Percentiles rank a stretch among this genome's conserved stretches.
Evolutionary conservation across 2,888 invertebrate genomes (phyloP).

Genomic region (Tetragonisca angustula): DNA sequence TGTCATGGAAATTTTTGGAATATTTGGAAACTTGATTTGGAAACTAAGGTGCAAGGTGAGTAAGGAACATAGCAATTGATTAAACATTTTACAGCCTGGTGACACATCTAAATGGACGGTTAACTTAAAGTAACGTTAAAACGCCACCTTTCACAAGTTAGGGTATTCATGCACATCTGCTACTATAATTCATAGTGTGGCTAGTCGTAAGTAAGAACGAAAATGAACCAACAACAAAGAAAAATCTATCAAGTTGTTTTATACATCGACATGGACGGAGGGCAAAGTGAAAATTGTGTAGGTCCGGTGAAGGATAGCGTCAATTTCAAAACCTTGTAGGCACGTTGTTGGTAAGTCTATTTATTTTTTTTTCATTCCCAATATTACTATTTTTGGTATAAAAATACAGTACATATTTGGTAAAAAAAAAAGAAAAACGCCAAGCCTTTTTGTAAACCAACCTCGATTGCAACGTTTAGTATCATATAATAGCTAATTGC

Average conservation of each 20-base stretch:
- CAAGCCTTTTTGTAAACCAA: constrained; percentile 23
- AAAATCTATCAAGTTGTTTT: constrained; percentile 58
- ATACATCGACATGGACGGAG: constrained; percentile 68
- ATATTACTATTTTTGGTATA: constrained; percentile 46
- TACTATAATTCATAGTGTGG: constrained; percentile 45
- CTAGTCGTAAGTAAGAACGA: constrained; percentile 50
- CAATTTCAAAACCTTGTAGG: constrained; percentile 79
- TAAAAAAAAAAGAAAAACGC: constrained; percentile 15
- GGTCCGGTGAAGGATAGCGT: constrained; percentile 74
- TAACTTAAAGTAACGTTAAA: constrained; percentile 35
- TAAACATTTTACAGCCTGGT: constrained; percentile 67
- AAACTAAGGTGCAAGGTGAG: constrained; percentile 60
- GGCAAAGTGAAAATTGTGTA: constrained; percentile 70
- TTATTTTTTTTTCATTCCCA: constrained; percentile 58
- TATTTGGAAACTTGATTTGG: constrained; percentile 27
- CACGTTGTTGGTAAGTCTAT: constrained; percentile 77
- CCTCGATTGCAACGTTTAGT: constrained; percentile 31
- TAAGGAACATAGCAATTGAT: constrained; percentile 61
- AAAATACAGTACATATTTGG: constrained; percentile 28
- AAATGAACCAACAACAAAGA: constrained; percentile 15
- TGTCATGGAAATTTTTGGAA: constrained; percentile 42
- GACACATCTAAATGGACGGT: constrained; percentile 47
- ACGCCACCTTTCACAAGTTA: constrained; percentile 50
- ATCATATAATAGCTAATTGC: constrained; percentile 25
- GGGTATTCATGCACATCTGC: constrained; percentile 53